Percentiles rank a stretch among this genome's conserved stretches.
These are phyloP conservation scores for Hesperophylax magnus DNA, from an alignment of 1,140 invertebrate species.

Conservation along the genomic window DNA sequence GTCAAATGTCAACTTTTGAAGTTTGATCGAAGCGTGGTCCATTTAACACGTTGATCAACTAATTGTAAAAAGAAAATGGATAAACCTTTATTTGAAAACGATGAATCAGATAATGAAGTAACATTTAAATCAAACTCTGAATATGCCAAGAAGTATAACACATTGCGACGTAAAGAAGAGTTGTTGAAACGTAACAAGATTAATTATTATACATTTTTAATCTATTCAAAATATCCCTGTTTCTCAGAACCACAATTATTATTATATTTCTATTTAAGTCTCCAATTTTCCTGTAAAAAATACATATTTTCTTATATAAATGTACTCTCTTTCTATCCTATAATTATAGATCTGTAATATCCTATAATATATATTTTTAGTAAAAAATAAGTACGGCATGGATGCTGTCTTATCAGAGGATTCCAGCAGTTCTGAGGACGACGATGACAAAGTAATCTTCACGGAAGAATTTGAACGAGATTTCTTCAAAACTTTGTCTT, in stretches of 20 bases:
- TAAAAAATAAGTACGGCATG: constrained; percentile 83
- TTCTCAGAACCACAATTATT: no score
- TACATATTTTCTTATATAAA: no score
- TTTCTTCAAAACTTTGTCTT: constrained; percentile 88
- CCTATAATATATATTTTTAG: constrained; percentile 65
- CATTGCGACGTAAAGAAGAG: constrained; percentile 88
- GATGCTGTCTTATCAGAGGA: constrained; percentile 62
- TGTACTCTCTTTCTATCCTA: no score
- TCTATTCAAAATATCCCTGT: no score
- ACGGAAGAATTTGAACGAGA: constrained; percentile 83
- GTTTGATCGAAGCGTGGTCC: no score
- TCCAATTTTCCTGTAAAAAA: no score
- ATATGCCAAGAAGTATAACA: constrained; percentile 87
- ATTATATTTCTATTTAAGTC: no score
- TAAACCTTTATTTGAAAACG: constrained; percentile 53
- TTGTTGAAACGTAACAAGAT: constrained; percentile 82
- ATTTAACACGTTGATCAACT: no score
- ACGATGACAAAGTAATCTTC: constrained; percentile 73
- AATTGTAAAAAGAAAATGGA: constrained; percentile 30
- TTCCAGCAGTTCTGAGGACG: constrained; percentile 70
- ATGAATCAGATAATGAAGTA: constrained; percentile 67
- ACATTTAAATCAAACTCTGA: constrained; percentile 81
- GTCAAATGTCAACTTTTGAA: no score
- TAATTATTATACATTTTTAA: no score
- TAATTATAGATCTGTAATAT: no score